A percentile compares a stretch with the other conserved stretches of the same genome.
phyloP scores from a whole-genome alignment of 2,797 vertebrate genomes.

The Falco berigora region DNA sequence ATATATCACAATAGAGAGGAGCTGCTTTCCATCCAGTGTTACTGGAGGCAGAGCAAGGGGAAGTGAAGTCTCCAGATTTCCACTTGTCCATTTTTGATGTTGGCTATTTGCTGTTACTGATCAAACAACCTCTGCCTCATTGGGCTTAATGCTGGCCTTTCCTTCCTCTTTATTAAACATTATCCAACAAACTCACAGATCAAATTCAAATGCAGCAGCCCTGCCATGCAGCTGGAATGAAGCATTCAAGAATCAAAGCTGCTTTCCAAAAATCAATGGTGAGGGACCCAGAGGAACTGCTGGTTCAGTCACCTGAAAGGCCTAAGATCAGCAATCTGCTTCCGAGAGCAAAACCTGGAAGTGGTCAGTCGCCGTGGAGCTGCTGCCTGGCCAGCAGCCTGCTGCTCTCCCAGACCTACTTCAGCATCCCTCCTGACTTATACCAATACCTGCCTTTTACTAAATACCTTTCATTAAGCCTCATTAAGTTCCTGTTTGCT shows the following conservation, averaged over 20 bases:
- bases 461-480: not conserved
- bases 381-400: not conserved
- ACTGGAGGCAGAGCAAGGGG: too few species aligned
- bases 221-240: accelerated
- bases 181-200: not conserved
- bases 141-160: not conserved
- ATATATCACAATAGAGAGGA: not conserved
- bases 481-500: not conserved
- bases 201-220: not conserved
- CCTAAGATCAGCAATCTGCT: accelerated
- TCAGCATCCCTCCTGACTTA: not conserved
- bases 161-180: not conserved
- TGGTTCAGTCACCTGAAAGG: not conserved
- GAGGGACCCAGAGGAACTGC: not conserved
- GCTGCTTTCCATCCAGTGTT: not conserved
- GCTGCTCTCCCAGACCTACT: not conserved
- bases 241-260: not conserved
- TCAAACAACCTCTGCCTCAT: not conserved
- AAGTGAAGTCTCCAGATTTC: not conserved
- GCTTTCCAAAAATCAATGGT: not conserved
- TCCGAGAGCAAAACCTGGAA: not conserved
- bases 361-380: accelerated
- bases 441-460: not conserved
- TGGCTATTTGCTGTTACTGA: not conserved
- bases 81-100: not conserved